Percentiles rank a stretch among this genome's conserved stretches.
Conservation (phyloP, 30 jellyfish, hydroid and myxozoan species). For the Aurelia aurita region DNA sequence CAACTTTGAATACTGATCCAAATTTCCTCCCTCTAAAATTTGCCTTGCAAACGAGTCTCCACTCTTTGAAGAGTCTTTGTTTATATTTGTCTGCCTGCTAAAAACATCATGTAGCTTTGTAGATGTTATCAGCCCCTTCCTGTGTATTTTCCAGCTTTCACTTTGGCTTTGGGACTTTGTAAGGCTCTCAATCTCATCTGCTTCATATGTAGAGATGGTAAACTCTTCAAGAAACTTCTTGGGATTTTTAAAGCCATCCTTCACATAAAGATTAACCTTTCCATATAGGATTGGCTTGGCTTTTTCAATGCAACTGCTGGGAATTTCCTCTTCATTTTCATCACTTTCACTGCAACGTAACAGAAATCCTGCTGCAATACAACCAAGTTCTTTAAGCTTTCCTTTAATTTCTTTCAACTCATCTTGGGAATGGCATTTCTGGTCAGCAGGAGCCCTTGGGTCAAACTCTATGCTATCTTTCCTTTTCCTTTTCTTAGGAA, state of each 20-base stretch:
- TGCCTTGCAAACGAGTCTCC: constrained; percentile 17
- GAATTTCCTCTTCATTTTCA: neutral
- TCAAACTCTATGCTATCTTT: constrained; percentile 1
- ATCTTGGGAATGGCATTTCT: neutral
- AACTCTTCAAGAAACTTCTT: constrained; percentile 3
- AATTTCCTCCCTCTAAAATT: neutral
- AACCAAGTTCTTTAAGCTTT: neutral
- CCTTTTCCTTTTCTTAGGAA: neutral
- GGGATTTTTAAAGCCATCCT: neutral
- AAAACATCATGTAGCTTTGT: constrained; percentile 9
- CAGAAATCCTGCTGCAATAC: neutral
- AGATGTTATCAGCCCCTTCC: constrained; percentile 32
- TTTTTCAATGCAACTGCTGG: neutral
- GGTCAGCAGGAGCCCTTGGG: constrained; percentile 17
- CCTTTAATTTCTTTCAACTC: no score
- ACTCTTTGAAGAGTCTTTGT: neutral
- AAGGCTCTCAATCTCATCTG: neutral
- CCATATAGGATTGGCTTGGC: constrained; percentile 14
- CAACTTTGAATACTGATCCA: constrained; percentile 5
- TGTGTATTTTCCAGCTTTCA: constrained; percentile 22
- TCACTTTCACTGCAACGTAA: neutral
- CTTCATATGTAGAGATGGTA: neutral
- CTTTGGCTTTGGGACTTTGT: constrained; percentile 24
- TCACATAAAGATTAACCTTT: constrained; percentile 1
- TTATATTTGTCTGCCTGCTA: constrained; percentile 4